A percentile compares a stretch with the other conserved stretches of the same genome.
Evolutionary conservation across 2,888 invertebrate species (phyloP).

Genomic region (Exephanes ischioxanthus): DNA sequence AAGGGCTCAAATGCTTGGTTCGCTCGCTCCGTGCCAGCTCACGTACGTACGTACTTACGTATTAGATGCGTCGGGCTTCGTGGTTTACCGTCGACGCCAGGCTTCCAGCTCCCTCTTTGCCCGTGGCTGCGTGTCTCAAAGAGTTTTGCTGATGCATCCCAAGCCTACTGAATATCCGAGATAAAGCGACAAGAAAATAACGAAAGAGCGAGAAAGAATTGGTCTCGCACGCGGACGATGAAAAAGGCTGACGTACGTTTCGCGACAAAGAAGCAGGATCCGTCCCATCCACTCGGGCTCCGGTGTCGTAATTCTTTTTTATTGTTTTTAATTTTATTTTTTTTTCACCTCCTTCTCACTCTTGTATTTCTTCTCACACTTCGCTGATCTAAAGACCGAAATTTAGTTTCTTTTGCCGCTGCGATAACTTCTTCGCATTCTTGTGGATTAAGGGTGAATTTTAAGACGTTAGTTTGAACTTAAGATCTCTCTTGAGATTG

Average conservation of each 20-base stretch:
- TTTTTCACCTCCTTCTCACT: neutral
- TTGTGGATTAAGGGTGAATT: no score
- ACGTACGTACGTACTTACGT: conserved; percentile 47
- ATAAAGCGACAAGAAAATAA: conserved; percentile 34
- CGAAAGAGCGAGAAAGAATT: conserved; percentile 34
- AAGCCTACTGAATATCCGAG: conserved; percentile 30
- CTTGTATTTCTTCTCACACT: neutral
- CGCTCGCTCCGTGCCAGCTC: conserved; percentile 44
- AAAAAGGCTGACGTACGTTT: conserved; percentile 72
- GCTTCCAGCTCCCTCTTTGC: conserved; percentile 32
- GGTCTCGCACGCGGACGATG: conserved; percentile 53
- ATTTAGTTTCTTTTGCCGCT: neutral
- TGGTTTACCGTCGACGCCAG: conserved; percentile 60
- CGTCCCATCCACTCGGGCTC: conserved; percentile 51
- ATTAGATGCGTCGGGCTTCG: conserved; percentile 41
- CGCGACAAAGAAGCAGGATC: conserved; percentile 75
- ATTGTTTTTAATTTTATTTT: conserved; percentile 11
- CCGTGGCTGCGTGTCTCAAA: conserved; percentile 39
- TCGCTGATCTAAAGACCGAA: neutral
- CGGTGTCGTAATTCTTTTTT: neutral
- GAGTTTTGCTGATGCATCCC: conserved; percentile 42
- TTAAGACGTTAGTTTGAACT: no score
- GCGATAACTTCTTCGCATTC: neutral
- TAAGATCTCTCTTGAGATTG: no score
- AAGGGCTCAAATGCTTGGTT: conserved; percentile 39